These are phyloP conservation scores for Anorthoa munda DNA, from an alignment of 2,888 invertebrate genomes.

Conservation along the genomic window DNA sequence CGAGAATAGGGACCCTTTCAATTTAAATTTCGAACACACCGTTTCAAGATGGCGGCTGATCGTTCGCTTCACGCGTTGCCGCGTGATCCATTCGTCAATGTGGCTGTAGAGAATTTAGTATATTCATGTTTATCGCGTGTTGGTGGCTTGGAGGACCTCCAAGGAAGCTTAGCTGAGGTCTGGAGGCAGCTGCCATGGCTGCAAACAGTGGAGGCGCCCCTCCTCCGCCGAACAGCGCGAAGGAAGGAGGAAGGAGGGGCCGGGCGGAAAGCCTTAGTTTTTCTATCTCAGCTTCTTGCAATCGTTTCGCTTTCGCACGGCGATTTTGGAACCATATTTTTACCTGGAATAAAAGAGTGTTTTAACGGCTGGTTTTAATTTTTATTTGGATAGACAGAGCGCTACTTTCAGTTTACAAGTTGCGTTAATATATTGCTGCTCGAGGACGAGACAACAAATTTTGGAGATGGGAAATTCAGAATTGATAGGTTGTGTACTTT, in stretches of 20 bases:
- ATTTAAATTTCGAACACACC: conserved; percentile 66
- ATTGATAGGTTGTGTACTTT: background rate
- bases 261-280: conserved; percentile 96
- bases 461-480: no score
- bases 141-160: conserved; percentile 90
- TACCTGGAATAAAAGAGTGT: conserved; percentile 90
- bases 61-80: conserved; percentile 77
- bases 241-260: conserved; percentile 94
- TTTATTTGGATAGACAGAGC: background rate
- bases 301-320: conserved; percentile 98
- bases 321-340: conserved; percentile 98
- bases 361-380: background rate
- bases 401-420: background rate
- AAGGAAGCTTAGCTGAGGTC: conserved; percentile 92
- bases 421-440: background rate
- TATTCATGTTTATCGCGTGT: conserved; percentile 90
- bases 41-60: conserved; percentile 79
- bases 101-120: conserved; percentile 90
- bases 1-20: conserved; percentile 59
- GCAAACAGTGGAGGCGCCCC: conserved; percentile 93
- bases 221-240: conserved; percentile 93
- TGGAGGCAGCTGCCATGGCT: conserved; percentile 92
- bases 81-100: conserved; percentile 90
- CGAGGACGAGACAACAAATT: background rate
- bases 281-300: conserved; percentile 98